A percentile compares a stretch with the other conserved stretches of the same genome.
These are phyloP conservation scores for Drosophila littoralis DNA, from an alignment of 1,140 invertebrate genomes.

Conservation along the genomic window DNA sequence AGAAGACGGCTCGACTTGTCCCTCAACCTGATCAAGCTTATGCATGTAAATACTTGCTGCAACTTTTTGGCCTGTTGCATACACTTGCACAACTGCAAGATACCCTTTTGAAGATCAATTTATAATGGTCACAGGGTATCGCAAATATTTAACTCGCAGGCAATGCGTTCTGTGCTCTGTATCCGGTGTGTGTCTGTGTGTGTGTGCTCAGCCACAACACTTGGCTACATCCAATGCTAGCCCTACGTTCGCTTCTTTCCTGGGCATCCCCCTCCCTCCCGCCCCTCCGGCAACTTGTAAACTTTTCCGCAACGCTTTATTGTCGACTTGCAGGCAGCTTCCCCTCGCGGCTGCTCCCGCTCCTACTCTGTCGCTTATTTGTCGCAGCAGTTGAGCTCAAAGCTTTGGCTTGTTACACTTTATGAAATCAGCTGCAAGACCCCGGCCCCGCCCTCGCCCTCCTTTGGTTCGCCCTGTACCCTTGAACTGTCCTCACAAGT, in stretches of 20 bases:
- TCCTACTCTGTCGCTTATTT: constrained; percentile 62
- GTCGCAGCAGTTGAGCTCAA: constrained; percentile 72
- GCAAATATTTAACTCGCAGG: constrained; percentile 73
- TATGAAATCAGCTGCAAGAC: constrained; percentile 73
- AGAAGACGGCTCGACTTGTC: no score
- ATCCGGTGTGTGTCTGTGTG: constrained; percentile 19
- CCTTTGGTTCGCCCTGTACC: not conserved
- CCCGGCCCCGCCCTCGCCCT: constrained; percentile 1
- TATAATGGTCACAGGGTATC: not conserved
- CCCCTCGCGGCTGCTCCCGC: not conserved
- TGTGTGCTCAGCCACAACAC: constrained; percentile 38
- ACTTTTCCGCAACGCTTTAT: constrained; percentile 65
- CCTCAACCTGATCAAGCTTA: no score
- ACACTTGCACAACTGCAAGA: not conserved
- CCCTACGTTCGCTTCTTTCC: not conserved
- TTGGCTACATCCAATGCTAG: constrained; percentile 10
- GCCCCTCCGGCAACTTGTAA: constrained; percentile 53
- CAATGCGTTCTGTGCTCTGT: constrained; percentile 26
- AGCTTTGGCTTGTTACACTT: constrained; percentile 77
- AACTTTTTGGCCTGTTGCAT: no score
- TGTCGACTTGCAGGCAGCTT: constrained; percentile 51
- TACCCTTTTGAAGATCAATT: not conserved
- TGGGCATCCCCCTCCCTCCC: not conserved
- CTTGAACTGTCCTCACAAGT: constrained; percentile 46
- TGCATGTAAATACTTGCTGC: no score